Percentiles rank a stretch among this genome's conserved stretches.
These are phyloP conservation scores for Poeciliopsis prolifica DNA, from an alignment of 2,113 vertebrate genomes.

Conservation along the genomic window DNA sequence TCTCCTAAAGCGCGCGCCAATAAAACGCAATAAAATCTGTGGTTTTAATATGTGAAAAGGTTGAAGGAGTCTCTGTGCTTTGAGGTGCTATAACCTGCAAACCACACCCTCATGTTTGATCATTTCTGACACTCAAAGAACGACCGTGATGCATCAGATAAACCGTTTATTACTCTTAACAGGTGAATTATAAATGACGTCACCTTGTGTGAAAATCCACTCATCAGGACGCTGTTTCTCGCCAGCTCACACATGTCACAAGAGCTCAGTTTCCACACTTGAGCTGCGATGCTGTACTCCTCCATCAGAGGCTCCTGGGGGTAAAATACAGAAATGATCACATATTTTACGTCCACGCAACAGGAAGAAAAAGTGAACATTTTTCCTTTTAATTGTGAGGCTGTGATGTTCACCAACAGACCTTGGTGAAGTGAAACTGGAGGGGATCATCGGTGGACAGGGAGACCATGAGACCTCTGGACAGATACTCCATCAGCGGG, in stretches of 20 bases:
- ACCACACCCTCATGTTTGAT: background rate
- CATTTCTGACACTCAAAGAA: background rate
- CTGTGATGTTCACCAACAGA: conserved; percentile 45
- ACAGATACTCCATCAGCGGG: conserved; percentile 93
- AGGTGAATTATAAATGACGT: conserved; percentile 7
- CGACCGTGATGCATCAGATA: background rate
- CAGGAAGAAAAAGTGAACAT: background rate
- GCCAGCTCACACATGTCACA: conserved; percentile 98
- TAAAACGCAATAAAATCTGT: too few relatives aligned
- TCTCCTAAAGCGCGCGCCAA: too few relatives aligned
- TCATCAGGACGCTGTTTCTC: conserved; percentile 98
- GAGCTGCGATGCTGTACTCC: conserved; percentile 96
- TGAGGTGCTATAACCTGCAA: too few relatives aligned
- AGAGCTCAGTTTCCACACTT: conserved; percentile 98
- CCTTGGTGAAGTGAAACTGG: conserved; percentile 99
- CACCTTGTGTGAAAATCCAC: conserved; percentile 95
- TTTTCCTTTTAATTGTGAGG: background rate
- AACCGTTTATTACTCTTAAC: background rate
- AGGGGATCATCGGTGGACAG: conserved; percentile 95
- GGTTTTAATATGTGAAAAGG: too few relatives aligned
- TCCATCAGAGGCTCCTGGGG: conserved; percentile 95
- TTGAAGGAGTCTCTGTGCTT: too few relatives aligned
- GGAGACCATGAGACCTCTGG: conserved; percentile 92
- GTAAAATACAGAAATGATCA: conserved; percentile 3
- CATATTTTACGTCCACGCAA: background rate